These are phyloP conservation scores for Rhinoptilus africanus DNA, from an alignment of 2,113 vertebrate genomes.

Conservation along the genomic window DNA sequence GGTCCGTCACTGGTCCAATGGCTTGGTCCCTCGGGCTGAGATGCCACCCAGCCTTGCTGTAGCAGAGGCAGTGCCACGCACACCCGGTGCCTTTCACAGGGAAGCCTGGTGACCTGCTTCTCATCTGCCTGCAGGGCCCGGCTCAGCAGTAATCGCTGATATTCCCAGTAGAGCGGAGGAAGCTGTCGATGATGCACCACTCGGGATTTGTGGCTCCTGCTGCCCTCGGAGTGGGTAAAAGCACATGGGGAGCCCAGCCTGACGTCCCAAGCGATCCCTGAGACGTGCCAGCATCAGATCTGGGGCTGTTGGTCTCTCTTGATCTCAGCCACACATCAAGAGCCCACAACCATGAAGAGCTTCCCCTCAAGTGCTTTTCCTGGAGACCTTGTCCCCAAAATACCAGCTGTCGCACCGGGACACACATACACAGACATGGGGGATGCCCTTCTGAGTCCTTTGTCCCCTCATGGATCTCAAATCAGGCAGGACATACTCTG, in stretches of 20 bases:
- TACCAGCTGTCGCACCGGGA: background rate
- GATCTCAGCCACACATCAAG: background rate
- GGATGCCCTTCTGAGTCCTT: background rate
- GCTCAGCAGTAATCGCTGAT: background rate
- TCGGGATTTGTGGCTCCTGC: background rate
- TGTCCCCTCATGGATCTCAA: background rate
- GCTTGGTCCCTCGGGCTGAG: background rate
- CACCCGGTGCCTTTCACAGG: too few relatives aligned
- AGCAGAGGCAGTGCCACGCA: background rate
- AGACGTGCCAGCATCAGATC: background rate
- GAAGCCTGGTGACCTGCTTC: background rate
- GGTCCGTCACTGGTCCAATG: background rate
- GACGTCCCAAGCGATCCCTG: background rate
- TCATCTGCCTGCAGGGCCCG: background rate
- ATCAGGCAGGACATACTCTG: background rate
- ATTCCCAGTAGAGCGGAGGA: background rate
- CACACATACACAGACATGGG: background rate
- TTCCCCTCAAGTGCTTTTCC: background rate
- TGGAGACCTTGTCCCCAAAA: background rate
- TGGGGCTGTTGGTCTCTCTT: background rate
- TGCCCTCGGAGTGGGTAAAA: fast-evolving
- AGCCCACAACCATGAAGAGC: background rate
- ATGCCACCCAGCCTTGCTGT: fast-evolving
- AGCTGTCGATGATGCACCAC: background rate
- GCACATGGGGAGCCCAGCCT: background rate